Conservation (phyloP, 2,888 invertebrate genomes). For the Leptopterna dolabrata region DNA sequence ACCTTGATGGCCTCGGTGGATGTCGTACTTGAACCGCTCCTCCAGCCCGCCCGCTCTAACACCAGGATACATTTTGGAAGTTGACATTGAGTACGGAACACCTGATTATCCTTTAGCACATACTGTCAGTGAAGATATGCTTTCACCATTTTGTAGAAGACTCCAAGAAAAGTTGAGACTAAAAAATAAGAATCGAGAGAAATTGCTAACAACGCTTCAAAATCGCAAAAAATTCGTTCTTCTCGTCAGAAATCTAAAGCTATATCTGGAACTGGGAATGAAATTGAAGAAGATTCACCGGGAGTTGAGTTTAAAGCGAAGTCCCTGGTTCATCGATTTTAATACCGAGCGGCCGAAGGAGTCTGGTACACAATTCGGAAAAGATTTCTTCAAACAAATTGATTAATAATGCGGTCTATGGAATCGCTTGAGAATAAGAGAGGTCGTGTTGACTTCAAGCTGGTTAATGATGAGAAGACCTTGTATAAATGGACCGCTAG, state of each 20-base stretch:
- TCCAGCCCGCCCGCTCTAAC: too few species aligned
- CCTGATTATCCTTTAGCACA: slow-evolving; percentile 33
- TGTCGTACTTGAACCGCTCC: too few species aligned
- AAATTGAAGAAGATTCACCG: slow-evolving; percentile 64
- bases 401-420: slow-evolving; percentile 66
- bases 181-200: too few species aligned
- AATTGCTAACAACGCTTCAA: too few species aligned
- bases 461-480: slow-evolving; percentile 30
- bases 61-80: slow-evolving; percentile 56
- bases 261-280: slow-evolving; percentile 55
- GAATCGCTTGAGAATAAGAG: slow-evolving; percentile 65
- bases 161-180: slow-evolving; percentile 11
- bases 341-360: slow-evolving; percentile 57
- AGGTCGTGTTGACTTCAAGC: slow-evolving; percentile 37
- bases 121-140: not conserved
- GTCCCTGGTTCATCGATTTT: slow-evolving; percentile 63
- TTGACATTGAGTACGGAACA: slow-evolving; percentile 54
- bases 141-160: not conserved
- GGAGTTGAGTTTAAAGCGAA: slow-evolving; percentile 64
- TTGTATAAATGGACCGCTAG: slow-evolving; percentile 27
- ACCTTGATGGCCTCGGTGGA: too few species aligned
- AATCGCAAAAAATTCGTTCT: too few species aligned
- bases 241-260: not conserved
- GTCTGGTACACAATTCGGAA: slow-evolving; percentile 65
- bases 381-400: slow-evolving; percentile 67